Percentiles rank a stretch among this genome's conserved stretches.
Conservation (phyloP, 1,140 invertebrate genomes). For the Psilanteris sp. region DNA sequence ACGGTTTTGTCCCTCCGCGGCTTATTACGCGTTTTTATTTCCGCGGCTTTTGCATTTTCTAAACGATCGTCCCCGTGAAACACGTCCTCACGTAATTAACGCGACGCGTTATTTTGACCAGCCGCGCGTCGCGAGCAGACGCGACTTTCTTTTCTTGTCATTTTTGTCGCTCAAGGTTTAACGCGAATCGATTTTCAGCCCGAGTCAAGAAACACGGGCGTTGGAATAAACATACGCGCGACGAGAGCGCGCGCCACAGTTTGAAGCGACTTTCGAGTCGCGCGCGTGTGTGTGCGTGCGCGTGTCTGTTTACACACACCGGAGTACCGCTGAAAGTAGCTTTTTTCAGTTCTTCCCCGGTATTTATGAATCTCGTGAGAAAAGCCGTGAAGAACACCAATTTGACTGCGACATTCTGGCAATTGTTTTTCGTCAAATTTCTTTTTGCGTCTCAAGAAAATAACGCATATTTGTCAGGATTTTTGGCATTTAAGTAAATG, state of each 20-base stretch:
- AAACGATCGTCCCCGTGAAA: slow-evolving; percentile 26
- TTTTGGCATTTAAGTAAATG: too few species aligned
- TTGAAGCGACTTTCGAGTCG: slow-evolving; percentile 32
- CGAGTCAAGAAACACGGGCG: slow-evolving; percentile 40
- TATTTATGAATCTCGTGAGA: slow-evolving; percentile 61
- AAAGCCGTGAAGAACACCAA: slow-evolving; percentile 57
- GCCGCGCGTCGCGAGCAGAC: background rate
- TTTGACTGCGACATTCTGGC: slow-evolving; percentile 28
- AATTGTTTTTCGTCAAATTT: slow-evolving; percentile 23
- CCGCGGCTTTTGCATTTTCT: too few species aligned
- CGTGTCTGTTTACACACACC: slow-evolving; percentile 32
- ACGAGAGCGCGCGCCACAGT: slow-evolving; percentile 13
- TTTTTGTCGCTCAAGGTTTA: slow-evolving; percentile 29
- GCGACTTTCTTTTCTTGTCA: slow-evolving; percentile 1
- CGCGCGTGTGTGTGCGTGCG: slow-evolving; percentile 4
- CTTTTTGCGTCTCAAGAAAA: background rate
- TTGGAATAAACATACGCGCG: slow-evolving; percentile 41
- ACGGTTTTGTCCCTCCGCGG: slow-evolving; percentile 18
- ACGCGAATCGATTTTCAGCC: slow-evolving; percentile 49
- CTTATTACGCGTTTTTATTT: slow-evolving; percentile 16
- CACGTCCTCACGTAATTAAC: slow-evolving; percentile 38
- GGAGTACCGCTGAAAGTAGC: slow-evolving; percentile 33
- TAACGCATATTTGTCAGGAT: too few species aligned
- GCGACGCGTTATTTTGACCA: slow-evolving; percentile 22
- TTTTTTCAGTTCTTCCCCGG: slow-evolving; percentile 47